These are phyloP conservation scores for Toxostoma redivivum DNA, from an alignment of 2,113 vertebrate species.

Conservation along the genomic window DNA sequence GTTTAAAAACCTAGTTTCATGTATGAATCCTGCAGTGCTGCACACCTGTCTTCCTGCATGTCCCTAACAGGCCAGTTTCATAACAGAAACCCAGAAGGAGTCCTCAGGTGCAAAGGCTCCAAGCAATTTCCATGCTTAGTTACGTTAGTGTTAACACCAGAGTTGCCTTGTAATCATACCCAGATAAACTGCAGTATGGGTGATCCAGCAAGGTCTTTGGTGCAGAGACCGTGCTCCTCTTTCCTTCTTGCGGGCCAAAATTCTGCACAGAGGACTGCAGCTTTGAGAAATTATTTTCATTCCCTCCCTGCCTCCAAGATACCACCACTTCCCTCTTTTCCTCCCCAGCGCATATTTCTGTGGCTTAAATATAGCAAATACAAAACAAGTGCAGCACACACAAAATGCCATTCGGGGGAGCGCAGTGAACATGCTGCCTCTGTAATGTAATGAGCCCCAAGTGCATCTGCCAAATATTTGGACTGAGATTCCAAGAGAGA, in stretches of 20 bases:
- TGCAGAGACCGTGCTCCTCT: accelerated
- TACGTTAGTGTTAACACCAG: not conserved
- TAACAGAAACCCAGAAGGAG: not conserved
- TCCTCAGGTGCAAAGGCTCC: not conserved
- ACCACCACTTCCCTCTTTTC: not conserved
- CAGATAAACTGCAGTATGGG: not conserved
- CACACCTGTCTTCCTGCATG: not conserved
- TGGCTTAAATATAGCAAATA: constrained; percentile 57
- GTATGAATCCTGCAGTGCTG: not conserved
- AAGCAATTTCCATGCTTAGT: not conserved
- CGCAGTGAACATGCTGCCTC: not conserved
- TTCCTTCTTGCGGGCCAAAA: not conserved
- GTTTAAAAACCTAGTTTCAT: not conserved
- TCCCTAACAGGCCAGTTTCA: not conserved
- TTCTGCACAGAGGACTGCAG: not conserved
- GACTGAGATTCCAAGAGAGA: not conserved
- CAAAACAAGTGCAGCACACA: constrained; percentile 45
- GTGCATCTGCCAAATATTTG: constrained; percentile 6
- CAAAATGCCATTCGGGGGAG: constrained; percentile 31
- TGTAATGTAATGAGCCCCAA: constrained; percentile 7
- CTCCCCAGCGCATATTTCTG: not conserved
- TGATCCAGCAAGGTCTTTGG: accelerated
- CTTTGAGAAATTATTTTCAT: not conserved
- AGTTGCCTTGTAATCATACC: not conserved
- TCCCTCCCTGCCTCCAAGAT: not conserved